Percentiles rank a stretch among this genome's conserved stretches.
Evolutionary conservation across 2,888 invertebrate species (phyloP).

Genomic region (Clivina fossor): DNA sequence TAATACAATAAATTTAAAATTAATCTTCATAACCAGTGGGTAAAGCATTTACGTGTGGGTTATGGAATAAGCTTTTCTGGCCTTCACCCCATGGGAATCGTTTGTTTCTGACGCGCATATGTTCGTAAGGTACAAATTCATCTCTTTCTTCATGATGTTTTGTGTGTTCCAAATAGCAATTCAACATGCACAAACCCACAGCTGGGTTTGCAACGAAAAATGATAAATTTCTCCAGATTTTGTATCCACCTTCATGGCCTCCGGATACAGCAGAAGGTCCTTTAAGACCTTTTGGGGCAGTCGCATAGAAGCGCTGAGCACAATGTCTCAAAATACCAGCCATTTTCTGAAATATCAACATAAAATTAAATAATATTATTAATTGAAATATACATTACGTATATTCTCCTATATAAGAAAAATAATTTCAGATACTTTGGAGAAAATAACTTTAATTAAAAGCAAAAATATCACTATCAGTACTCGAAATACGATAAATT

Average conservation of each 20-base stretch:
- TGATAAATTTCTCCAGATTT: conserved; percentile 76
- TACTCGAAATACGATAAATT: too few relatives aligned
- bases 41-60: conserved; percentile 75
- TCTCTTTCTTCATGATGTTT: conserved; percentile 63
- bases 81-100: conserved; percentile 95
- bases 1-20: conserved; percentile 1
- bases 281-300: conserved; percentile 41
- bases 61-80: conserved; percentile 84
- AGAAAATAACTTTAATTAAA: too few relatives aligned
- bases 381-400: too few relatives aligned
- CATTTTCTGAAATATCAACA: conserved; percentile 5
- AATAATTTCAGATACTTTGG: too few relatives aligned
- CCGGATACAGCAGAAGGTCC: conserved; percentile 54
- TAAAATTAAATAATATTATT: not conserved
- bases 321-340: conserved; percentile 42
- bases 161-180: conserved; percentile 70
- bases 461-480: too few relatives aligned
- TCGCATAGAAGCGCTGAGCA: conserved; percentile 68
- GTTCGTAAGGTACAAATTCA: conserved; percentile 76
- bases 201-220: conserved; percentile 78
- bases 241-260: conserved; percentile 62
- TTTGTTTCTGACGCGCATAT: conserved; percentile 77
- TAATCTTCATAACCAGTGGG: conserved; percentile 78
- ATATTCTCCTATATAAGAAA: not conserved
- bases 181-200: conserved; percentile 71